Conservation (phyloP, 2,113 vertebrate genomes). For the Pavo muticus region DNA sequence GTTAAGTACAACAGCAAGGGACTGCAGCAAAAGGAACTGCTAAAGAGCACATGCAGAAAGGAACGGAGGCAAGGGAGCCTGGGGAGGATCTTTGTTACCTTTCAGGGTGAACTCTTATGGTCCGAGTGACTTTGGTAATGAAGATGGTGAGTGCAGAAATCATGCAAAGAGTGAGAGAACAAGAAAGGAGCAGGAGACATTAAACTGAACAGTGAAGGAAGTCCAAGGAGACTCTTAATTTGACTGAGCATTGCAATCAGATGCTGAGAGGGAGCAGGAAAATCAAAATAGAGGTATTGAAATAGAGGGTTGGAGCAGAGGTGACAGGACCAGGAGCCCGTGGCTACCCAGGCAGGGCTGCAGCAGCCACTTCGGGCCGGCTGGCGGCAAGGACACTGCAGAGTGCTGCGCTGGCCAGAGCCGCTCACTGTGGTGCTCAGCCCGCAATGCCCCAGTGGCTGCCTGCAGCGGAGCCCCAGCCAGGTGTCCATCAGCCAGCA, state of each 20-base stretch:
- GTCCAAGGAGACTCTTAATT: not conserved
- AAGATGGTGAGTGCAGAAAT: conserved; percentile 69
- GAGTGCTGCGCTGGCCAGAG: not conserved
- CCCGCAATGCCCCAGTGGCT: not conserved
- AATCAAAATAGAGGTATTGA: not conserved
- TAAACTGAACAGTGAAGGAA: not conserved
- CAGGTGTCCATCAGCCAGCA: fast-evolving
- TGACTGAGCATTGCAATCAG: fast-evolving
- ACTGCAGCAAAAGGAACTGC: conserved; percentile 48
- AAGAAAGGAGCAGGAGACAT: not conserved
- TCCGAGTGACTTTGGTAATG: not conserved
- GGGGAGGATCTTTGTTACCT: not conserved
- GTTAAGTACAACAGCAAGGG: conserved; percentile 71
- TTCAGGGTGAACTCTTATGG: not conserved
- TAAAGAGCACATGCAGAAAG: conserved; percentile 63
- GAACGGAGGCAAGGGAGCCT: conserved; percentile 2
- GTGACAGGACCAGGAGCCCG: fast-evolving
- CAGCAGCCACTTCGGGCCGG: fast-evolving
- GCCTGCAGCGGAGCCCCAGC: fast-evolving
- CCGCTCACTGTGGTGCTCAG: fast-evolving
- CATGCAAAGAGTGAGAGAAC: not conserved
- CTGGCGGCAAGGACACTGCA: fast-evolving
- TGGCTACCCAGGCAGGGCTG: fast-evolving
- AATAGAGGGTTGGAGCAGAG: not conserved
- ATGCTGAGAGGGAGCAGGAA: not conserved